These are phyloP conservation scores for Zaprionus kolodkinae DNA, from an alignment of 1,140 invertebrate genomes.

Conservation along the genomic window DNA sequence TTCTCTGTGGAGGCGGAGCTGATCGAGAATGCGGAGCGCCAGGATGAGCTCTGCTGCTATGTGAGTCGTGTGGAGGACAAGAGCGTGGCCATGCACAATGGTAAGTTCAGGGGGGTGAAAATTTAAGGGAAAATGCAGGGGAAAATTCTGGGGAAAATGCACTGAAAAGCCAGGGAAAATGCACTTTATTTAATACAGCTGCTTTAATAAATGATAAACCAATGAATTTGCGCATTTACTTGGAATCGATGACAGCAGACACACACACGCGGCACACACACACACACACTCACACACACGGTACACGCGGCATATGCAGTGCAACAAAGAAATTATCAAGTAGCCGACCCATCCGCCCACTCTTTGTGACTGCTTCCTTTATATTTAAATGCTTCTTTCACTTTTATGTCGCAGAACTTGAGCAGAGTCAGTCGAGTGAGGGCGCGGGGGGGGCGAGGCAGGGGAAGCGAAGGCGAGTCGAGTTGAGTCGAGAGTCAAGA, in stretches of 20 bases:
- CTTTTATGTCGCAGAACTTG: conserved; percentile 78
- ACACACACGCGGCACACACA: too few species aligned
- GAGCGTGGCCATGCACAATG: conserved; percentile 97
- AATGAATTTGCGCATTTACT: conserved; percentile 28
- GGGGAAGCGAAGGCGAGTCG: neutral
- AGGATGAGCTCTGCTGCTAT: conserved; percentile 98
- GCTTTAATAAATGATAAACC: conserved; percentile 25
- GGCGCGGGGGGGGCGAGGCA: conserved; percentile 4
- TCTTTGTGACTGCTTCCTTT: conserved; percentile 63
- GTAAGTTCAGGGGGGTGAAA: too few species aligned
- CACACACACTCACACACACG: neutral
- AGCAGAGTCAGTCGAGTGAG: conserved; percentile 75
- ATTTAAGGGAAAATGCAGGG: neutral
- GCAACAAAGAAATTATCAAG: conserved; percentile 64
- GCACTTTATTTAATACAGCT: conserved; percentile 31
- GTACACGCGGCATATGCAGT: neutral
- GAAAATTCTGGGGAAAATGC: too few species aligned
- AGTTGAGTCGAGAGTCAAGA: conserved; percentile 15
- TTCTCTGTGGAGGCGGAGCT: conserved; percentile 98
- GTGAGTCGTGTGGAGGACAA: conserved; percentile 97
- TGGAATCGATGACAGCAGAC: conserved; percentile 32
- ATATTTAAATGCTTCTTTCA: conserved; percentile 82
- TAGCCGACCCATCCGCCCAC: conserved; percentile 48
- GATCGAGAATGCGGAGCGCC: conserved; percentile 96
- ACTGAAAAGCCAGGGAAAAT: neutral